Conservation (phyloP, 2,888 invertebrate genomes). For the Metopia argyrocephala region DNA sequence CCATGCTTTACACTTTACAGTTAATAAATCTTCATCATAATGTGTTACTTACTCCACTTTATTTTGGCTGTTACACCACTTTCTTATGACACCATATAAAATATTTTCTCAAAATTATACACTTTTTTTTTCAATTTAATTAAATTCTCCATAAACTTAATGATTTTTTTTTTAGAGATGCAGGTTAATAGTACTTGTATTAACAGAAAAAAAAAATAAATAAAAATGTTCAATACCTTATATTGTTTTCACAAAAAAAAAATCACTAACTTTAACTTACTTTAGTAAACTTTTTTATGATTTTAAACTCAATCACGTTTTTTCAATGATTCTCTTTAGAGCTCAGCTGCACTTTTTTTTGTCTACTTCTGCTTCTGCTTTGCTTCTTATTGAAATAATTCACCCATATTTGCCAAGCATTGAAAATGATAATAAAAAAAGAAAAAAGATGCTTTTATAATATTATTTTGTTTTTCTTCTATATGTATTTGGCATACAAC, state of each 20-base stretch:
- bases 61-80: neutral
- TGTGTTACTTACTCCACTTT: neutral
- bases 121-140: slow-evolving; percentile 20
- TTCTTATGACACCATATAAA: neutral
- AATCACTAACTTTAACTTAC: neutral
- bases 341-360: neutral
- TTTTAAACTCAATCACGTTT: slow-evolving; percentile 63
- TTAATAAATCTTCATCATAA: neutral
- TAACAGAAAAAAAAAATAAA: neutral
- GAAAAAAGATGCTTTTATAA: slow-evolving; percentile 1
- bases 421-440: neutral
- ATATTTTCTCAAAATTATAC: too few species aligned
- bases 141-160: slow-evolving; percentile 33
- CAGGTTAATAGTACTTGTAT: neutral
- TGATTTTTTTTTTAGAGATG: slow-evolving; percentile 22
- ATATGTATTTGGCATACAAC: neutral
- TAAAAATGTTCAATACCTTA: neutral
- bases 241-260: neutral
- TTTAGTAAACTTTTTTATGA: slow-evolving; percentile 45
- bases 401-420: slow-evolving; percentile 40
- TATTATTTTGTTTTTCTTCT: slow-evolving; percentile 47
- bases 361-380: neutral
- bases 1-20: neutral
- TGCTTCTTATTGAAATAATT: slow-evolving; percentile 12
- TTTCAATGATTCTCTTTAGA: neutral